These are phyloP conservation scores for Ariolimax columbianus DNA, from an alignment of 2,888 invertebrate genomes.

Conservation along the genomic window DNA sequence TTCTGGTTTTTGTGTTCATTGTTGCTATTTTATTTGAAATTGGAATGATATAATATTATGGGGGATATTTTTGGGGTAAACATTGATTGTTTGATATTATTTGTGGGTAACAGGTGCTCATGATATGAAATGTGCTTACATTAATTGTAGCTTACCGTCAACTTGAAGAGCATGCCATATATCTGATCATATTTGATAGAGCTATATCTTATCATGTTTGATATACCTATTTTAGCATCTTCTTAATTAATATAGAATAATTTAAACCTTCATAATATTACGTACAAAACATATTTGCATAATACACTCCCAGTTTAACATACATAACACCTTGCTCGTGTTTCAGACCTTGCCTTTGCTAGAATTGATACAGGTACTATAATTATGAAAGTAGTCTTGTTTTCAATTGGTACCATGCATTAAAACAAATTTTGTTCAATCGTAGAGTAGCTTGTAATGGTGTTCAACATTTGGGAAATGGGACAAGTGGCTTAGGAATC, in stretches of 20 bases:
- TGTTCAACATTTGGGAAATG: neutral
- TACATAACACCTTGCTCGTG: neutral
- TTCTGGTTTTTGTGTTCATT: too few relatives aligned
- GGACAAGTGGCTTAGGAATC: neutral
- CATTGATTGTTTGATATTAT: neutral
- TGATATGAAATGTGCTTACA: neutral
- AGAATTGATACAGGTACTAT: constrained; percentile 8
- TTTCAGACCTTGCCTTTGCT: constrained; percentile 23
- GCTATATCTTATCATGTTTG: neutral
- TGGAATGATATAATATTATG: too few relatives aligned
- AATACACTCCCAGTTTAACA: neutral
- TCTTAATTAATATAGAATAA: too few relatives aligned
- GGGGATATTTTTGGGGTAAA: too few relatives aligned
- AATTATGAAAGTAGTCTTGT: neutral
- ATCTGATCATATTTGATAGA: neutral
- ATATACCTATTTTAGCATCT: neutral
- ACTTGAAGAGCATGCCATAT: neutral
- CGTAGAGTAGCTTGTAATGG: neutral
- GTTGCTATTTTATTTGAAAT: too few relatives aligned
- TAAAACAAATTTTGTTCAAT: neutral
- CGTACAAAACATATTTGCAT: neutral
- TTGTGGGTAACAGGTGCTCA: too few relatives aligned
- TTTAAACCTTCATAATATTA: too few relatives aligned
- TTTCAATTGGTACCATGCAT: neutral
- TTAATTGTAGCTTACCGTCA: neutral